These are phyloP conservation scores for Holothuria scabra DNA, from an alignment of 53 echinoderm and acorn worm genomes.

Conservation along the genomic window DNA sequence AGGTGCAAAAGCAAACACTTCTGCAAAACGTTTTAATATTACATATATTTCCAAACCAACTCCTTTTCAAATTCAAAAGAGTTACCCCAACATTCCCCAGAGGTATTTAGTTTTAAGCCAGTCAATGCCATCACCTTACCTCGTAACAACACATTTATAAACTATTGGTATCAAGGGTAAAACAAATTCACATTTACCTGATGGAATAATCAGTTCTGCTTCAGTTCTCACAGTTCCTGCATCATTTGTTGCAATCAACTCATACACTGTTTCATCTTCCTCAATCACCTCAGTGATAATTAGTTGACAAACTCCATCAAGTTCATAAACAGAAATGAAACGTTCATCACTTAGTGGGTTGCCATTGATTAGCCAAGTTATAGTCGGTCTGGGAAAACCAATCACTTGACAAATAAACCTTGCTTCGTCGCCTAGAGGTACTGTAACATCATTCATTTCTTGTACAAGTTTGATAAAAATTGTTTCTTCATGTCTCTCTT, in stretches of 20 bases:
- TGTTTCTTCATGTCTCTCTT: constrained; percentile 48
- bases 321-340: constrained; percentile 68
- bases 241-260: constrained; percentile 81
- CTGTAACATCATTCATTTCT: constrained; percentile 52
- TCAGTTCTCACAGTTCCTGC: constrained; percentile 79
- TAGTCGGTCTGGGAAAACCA: constrained; percentile 65
- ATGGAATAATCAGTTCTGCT: constrained; percentile 81
- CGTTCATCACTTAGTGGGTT: constrained; percentile 52
- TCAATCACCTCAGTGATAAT: constrained; percentile 77
- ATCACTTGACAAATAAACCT: constrained; percentile 61
- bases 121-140: too few species aligned
- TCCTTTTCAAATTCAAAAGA: too few species aligned
- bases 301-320: constrained; percentile 66
- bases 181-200: neutral
- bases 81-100: too few species aligned
- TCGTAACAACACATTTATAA: too few species aligned
- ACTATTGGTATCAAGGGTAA: too few species aligned
- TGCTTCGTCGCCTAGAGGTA: constrained; percentile 54
- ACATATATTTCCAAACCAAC: too few species aligned
- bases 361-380: constrained; percentile 71
- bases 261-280: constrained; percentile 80
- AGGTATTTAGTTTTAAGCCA: too few species aligned
- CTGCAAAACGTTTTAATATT: too few species aligned
- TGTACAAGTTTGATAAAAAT: constrained; percentile 58
- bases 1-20: too few species aligned